Percentiles rank a stretch among this genome's conserved stretches.
Conservation (phyloP, 2,888 invertebrate species). For the Rhagonycha lutea region DNA sequence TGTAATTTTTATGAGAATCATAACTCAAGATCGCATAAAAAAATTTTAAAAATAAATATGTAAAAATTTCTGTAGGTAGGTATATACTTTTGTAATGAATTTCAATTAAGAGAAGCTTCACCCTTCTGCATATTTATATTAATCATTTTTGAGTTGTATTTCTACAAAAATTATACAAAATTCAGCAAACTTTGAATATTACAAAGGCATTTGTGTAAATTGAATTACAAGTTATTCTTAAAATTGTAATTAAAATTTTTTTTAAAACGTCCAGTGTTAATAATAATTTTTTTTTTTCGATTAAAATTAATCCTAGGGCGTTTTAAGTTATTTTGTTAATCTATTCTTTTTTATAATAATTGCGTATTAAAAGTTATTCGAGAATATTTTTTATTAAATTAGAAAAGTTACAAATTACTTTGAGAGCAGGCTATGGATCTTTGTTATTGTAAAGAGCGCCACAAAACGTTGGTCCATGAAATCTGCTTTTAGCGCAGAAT, state of each 20-base stretch:
- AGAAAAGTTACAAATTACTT: slow-evolving; percentile 14
- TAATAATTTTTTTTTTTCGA: neutral
- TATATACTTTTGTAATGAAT: no score
- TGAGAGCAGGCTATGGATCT: slow-evolving; percentile 11
- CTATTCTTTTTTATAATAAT: neutral
- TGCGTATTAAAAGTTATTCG: neutral
- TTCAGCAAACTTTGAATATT: neutral
- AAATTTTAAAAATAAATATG: neutral
- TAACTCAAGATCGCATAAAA: neutral
- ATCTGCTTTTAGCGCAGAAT: slow-evolving; percentile 39
- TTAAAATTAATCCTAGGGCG: neutral
- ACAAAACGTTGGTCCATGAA: slow-evolving; percentile 35
- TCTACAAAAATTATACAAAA: neutral
- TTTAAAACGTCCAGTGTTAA: neutral
- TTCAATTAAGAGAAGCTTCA: no score
- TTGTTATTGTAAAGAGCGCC: slow-evolving; percentile 22
- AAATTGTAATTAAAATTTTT: neutral
- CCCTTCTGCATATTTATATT: neutral
- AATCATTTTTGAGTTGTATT: neutral
- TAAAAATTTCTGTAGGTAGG: neutral
- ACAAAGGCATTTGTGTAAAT: neutral
- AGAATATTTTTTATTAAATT: neutral
- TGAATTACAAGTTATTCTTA: neutral
- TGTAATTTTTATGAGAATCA: neutral
- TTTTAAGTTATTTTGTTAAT: neutral